These are phyloP conservation scores for Disparrhopalites patrizii DNA, from an alignment of 2,888 invertebrate genomes.

Conservation along the genomic window DNA sequence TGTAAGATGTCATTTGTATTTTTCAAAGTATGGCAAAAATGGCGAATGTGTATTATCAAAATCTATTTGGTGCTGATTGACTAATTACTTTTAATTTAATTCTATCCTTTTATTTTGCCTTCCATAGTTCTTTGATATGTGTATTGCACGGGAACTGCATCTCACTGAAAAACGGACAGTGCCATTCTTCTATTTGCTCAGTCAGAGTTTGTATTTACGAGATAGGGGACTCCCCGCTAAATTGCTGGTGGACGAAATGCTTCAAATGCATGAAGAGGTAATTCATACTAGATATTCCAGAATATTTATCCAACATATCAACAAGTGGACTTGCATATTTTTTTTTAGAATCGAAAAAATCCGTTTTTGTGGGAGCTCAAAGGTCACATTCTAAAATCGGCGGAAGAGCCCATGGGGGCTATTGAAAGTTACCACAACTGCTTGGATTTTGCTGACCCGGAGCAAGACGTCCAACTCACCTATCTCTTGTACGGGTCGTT, in stretches of 20 bases:
- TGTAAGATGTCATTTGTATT: slow-evolving; percentile 23
- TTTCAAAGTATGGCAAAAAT: too few relatives aligned
- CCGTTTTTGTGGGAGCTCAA: slow-evolving; percentile 36
- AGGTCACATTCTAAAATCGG: slow-evolving; percentile 35
- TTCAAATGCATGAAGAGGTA: slow-evolving; percentile 22
- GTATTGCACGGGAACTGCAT: slow-evolving; percentile 38
- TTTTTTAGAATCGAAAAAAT: slow-evolving; percentile 10
- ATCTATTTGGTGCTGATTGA: neutral
- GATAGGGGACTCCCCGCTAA: slow-evolving; percentile 32
- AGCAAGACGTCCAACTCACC: slow-evolving; percentile 41
- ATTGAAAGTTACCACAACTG: slow-evolving; percentile 35
- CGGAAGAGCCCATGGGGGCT: slow-evolving; percentile 27
- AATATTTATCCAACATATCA: neutral
- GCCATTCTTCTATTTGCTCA: slow-evolving; percentile 39
- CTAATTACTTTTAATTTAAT: slow-evolving; percentile 1
- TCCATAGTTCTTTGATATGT: slow-evolving; percentile 38
- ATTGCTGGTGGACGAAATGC: slow-evolving; percentile 30
- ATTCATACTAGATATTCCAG: neutral
- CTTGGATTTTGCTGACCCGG: slow-evolving; percentile 32
- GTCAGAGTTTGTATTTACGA: slow-evolving; percentile 34
- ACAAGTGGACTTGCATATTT: neutral
- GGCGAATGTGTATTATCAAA: too few relatives aligned
- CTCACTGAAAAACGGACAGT: slow-evolving; percentile 28
- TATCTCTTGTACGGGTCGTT: slow-evolving; percentile 41
- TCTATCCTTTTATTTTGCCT: neutral